Evolutionary conservation across 2,113 vertebrate species (phyloP).

Genomic region (Chinchilla lanigera): DNA sequence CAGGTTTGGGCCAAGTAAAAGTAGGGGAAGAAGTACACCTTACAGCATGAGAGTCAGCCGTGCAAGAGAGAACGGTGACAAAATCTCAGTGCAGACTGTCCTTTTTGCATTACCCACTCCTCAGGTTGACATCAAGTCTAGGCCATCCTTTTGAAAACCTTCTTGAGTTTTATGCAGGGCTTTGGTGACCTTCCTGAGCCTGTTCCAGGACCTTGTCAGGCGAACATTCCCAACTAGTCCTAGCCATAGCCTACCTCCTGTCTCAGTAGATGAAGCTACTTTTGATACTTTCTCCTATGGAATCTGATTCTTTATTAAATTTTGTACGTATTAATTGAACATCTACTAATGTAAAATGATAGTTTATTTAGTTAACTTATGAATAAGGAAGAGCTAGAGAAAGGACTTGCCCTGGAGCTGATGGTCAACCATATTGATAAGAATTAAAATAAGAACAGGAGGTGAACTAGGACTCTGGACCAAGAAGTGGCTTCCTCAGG

Average conservation of each 20-base stretch:
- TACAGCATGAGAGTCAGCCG: not conserved
- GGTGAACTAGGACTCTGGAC: not conserved
- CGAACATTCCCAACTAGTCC: not conserved
- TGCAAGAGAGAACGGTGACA: not conserved
- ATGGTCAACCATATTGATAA: not conserved
- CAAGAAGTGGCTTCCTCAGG: not conserved
- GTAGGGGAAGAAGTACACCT: not conserved
- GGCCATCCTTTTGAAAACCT: not conserved
- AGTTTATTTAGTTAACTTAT: not conserved
- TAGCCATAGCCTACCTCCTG: not conserved
- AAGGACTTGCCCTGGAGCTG: not conserved
- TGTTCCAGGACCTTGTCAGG: not conserved
- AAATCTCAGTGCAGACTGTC: not conserved
- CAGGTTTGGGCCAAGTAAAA: not conserved
- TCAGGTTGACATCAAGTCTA: not conserved
- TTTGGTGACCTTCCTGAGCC: not conserved
- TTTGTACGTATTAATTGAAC: not conserved
- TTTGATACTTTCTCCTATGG: not conserved
- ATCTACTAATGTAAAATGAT: not conserved
- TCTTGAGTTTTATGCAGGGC: not conserved
- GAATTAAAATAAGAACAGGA: not conserved
- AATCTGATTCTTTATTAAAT: not conserved
- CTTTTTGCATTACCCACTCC: not conserved
- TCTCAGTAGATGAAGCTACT: not conserved
- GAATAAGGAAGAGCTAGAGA: not conserved